Percentiles rank a stretch among this genome's conserved stretches.
phyloP scores from a whole-genome alignment of 2,113 vertebrate genomes.

The Actenoides hombroni region DNA sequence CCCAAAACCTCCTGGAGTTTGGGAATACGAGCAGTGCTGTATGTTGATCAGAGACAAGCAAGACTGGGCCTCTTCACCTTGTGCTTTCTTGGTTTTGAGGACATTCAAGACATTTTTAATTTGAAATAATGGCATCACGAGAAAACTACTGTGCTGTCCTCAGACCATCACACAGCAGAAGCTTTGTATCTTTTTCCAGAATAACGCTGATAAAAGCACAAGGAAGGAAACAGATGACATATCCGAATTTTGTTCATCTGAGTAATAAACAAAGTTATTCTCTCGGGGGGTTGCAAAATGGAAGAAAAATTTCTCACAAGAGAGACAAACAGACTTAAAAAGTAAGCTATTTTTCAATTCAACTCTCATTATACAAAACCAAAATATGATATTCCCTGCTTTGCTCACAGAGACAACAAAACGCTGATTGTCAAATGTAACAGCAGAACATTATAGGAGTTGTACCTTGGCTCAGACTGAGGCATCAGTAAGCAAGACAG shows the following conservation, averaged over 20 bases:
- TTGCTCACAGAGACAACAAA: neutral
- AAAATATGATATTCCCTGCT: neutral
- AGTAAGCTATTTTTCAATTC: neutral
- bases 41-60: neutral
- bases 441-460: neutral
- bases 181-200: neutral
- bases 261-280: neutral
- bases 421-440: neutral
- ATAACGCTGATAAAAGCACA: neutral
- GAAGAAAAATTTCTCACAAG: neutral
- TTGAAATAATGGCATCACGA: neutral
- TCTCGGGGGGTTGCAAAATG: neutral
- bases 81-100: neutral
- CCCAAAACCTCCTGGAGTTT: neutral
- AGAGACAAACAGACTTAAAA: neutral
- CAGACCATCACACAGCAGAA: neutral
- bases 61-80: neutral
- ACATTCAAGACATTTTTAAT: neutral
- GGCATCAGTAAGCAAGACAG: neutral
- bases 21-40: neutral
- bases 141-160: neutral
- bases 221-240: neutral
- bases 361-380: neutral
- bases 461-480: neutral
- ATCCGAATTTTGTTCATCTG: neutral